Conservation (phyloP, 2,113 vertebrate genomes). For the Carlito syrichta region DNA sequence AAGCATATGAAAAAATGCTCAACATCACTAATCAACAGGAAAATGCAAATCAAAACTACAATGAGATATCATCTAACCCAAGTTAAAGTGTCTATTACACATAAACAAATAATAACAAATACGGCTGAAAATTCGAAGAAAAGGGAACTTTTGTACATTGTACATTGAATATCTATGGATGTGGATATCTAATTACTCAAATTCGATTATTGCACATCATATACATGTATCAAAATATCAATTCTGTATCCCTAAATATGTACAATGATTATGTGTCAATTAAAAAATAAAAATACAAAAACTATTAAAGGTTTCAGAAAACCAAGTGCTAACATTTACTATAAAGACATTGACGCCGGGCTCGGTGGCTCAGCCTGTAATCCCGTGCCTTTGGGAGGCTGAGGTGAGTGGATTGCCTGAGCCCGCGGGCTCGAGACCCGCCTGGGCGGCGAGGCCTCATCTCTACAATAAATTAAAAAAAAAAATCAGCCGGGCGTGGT, state of each 20-base stretch:
- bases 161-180: neutral
- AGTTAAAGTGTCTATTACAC: neutral
- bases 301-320: conserved; percentile 3
- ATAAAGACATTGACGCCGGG: neutral
- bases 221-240: neutral
- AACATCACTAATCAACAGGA: neutral
- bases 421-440: too few relatives aligned
- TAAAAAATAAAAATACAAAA: neutral
- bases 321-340: neutral
- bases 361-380: too few relatives aligned
- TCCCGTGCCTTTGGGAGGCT: too few relatives aligned
- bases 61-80: neutral
- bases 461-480: too few relatives aligned
- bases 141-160: neutral
- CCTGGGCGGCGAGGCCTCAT: too few relatives aligned
- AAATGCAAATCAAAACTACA: neutral
- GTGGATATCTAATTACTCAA: neutral
- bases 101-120: neutral
- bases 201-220: neutral
- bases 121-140: neutral
- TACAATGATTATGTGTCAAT: neutral
- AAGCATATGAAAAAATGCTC: neutral
- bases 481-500: too few relatives aligned
- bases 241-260: neutral
- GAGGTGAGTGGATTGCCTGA: too few relatives aligned